Percentiles rank a stretch among this genome's conserved stretches.
phyloP scores from a whole-genome alignment of 2,113 vertebrate species.

The Varanus komodoensis region DNA sequence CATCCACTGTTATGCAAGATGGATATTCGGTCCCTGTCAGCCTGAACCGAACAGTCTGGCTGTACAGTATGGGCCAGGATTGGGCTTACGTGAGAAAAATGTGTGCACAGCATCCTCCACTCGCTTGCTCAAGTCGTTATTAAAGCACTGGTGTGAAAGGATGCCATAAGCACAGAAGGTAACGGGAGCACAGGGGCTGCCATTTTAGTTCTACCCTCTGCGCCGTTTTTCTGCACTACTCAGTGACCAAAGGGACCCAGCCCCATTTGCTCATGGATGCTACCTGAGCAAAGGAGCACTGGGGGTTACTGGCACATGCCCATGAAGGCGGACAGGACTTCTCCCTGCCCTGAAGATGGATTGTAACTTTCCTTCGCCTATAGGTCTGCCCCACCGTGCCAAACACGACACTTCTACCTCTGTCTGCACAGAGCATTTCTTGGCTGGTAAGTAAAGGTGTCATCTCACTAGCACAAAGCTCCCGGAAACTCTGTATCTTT shows the following conservation, averaged over 20 bases:
- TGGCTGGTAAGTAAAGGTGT: not conserved
- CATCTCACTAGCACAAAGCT: too few species aligned
- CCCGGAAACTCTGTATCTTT: too few species aligned
- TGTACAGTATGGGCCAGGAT: not conserved
- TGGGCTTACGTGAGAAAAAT: not conserved
- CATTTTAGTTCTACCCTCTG: not conserved
- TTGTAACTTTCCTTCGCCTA: too few species aligned
- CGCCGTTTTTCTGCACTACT: not conserved
- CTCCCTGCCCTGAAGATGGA: not conserved
- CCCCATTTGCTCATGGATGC: too few species aligned
- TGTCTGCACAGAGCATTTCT: not conserved
- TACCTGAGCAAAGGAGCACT: not conserved
- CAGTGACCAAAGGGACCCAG: not conserved
- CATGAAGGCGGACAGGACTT: not conserved
- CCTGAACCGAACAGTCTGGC: not conserved
- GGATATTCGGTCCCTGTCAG: not conserved
- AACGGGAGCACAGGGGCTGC: not conserved
- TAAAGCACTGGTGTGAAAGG: not conserved
- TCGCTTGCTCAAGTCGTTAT: not conserved
- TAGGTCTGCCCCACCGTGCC: not conserved
- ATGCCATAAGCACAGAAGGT: not conserved
- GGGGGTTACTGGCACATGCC: not conserved
- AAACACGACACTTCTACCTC: not conserved
- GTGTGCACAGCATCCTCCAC: not conserved
- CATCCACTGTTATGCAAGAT: not conserved